A percentile compares a stretch with the other conserved stretches of the same genome.
These are phyloP conservation scores for Cydia splendana DNA, from an alignment of 1,140 invertebrate genomes.

Conservation along the genomic window DNA sequence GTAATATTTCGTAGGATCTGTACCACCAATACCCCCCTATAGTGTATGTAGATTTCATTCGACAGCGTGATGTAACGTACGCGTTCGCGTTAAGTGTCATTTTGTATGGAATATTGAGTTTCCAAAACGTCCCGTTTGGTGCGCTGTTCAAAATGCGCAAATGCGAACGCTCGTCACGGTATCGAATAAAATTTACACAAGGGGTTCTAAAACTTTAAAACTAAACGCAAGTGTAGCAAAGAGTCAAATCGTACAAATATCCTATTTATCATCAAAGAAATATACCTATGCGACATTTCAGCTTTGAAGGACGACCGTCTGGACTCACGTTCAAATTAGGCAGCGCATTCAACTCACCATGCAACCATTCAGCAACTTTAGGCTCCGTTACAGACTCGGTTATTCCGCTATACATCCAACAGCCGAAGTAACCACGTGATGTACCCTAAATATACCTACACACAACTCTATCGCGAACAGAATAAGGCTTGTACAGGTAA, in stretches of 20 bases:
- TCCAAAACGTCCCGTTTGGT: no score
- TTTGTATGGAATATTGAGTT: no score
- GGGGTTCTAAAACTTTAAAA: not conserved
- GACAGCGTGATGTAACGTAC: not conserved
- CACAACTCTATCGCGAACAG: not conserved
- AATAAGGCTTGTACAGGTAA: not conserved
- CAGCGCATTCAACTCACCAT: conserved; percentile 1
- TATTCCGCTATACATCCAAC: not conserved
- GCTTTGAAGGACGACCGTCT: not conserved
- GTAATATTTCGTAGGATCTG: no score
- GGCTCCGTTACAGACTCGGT: conserved; percentile 12
- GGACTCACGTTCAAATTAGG: conserved; percentile 9
- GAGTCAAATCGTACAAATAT: not conserved
- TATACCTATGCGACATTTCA: not conserved
- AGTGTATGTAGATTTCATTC: no score
- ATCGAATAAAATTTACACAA: no score
- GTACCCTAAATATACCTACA: no score
- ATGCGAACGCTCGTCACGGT: no score
- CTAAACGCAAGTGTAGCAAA: not conserved
- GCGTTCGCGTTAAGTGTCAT: not conserved
- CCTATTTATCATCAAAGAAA: not conserved
- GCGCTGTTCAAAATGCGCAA: no score
- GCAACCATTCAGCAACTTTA: conserved; percentile 1
- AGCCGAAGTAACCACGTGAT: not conserved
- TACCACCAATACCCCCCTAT: no score